Evolutionary conservation across 2,113 vertebrate genomes (phyloP).

Genomic region (Leucopternis melanops): DNA sequence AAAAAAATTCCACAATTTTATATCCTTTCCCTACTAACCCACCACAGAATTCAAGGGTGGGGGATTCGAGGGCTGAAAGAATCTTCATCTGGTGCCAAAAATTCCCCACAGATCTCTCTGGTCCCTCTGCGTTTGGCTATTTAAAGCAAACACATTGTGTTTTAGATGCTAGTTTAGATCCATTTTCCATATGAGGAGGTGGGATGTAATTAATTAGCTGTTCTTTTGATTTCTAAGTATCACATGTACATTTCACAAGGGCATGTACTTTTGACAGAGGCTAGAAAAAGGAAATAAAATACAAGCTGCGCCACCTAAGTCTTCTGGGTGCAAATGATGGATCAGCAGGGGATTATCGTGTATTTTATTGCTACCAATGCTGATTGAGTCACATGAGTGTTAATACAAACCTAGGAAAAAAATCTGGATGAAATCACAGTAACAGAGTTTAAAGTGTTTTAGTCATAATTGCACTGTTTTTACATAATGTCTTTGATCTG

Average conservation of each 20-base stretch:
- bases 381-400: constrained; percentile 16
- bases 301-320: neutral
- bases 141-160: constrained; percentile 60
- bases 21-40: constrained; percentile 57
- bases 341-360: constrained; percentile 26
- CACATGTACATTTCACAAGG: constrained; percentile 9
- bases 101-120: constrained; percentile 46
- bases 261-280: constrained; percentile 36
- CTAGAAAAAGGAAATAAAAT: constrained; percentile 34
- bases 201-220: constrained; percentile 59
- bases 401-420: neutral
- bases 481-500: constrained; percentile 7
- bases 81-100: constrained; percentile 48
- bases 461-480: constrained; percentile 37
- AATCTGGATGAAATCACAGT: constrained; percentile 37
- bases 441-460: constrained; percentile 30
- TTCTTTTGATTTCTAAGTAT: constrained; percentile 56
- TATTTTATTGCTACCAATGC: constrained; percentile 22
- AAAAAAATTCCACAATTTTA: constrained; percentile 60
- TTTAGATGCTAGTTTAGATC: constrained; percentile 36
- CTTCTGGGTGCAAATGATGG: constrained; percentile 36
- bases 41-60: constrained; percentile 61
- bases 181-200: constrained; percentile 54
- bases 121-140: constrained; percentile 29
- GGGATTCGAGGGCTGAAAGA: constrained; percentile 48